These are phyloP conservation scores for Plagodis dolabraria DNA, from an alignment of 2,888 invertebrate genomes.

Conservation along the genomic window DNA sequence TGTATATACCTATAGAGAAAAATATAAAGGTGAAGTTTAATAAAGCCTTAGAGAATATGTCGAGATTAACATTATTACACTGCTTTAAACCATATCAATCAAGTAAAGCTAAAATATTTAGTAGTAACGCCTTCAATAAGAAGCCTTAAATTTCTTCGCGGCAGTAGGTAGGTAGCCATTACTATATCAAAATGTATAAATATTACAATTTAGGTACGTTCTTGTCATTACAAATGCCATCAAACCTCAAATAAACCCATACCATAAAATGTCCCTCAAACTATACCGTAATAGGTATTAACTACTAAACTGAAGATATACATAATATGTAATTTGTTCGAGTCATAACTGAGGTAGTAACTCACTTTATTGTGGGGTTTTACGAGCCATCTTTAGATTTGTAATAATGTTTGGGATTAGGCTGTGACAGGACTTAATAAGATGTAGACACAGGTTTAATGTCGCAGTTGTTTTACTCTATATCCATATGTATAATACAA, in stretches of 20 bases:
- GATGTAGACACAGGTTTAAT: neutral
- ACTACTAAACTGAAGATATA: constrained; percentile 39
- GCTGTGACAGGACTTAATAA: constrained; percentile 9
- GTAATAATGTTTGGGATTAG: constrained; percentile 32
- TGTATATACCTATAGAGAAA: too few relatives aligned
- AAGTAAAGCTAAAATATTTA: too few relatives aligned
- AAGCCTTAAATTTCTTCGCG: too few relatives aligned
- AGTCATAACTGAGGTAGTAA: constrained; percentile 41
- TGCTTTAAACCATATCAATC: too few relatives aligned
- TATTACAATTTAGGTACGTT: constrained; percentile 11
- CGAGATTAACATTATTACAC: too few relatives aligned
- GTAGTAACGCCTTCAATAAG: too few relatives aligned
- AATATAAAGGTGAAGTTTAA: too few relatives aligned
- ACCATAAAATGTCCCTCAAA: constrained; percentile 35
- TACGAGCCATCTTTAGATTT: constrained; percentile 23
- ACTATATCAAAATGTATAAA: constrained; percentile 2
- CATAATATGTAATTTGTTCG: constrained; percentile 31
- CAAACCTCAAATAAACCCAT: constrained; percentile 30
- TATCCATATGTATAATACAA: too few relatives aligned
- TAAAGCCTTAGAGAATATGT: too few relatives aligned
- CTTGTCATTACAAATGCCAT: constrained; percentile 18
- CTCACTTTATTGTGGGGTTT: constrained; percentile 39
- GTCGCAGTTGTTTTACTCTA: too few relatives aligned
- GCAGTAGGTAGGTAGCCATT: too few relatives aligned
- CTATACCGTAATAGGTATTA: constrained; percentile 39